These are phyloP conservation scores for Lycaon pictus DNA, from an alignment of 2,113 vertebrate species.

Conservation along the genomic window DNA sequence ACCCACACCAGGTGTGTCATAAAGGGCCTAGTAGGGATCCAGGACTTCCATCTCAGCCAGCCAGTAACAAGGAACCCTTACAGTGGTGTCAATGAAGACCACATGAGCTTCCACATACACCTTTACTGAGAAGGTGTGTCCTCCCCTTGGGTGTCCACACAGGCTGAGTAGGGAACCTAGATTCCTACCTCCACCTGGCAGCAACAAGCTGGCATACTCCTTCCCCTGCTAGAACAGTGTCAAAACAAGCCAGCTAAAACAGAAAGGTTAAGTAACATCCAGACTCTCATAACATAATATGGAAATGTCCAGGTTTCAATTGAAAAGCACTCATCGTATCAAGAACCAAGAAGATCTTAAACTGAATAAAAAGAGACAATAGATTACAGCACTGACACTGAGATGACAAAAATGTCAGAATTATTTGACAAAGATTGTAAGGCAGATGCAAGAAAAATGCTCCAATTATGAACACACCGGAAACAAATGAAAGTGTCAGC, in stretches of 20 bases:
- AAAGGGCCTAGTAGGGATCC: background rate
- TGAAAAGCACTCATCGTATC: background rate
- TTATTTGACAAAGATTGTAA: background rate
- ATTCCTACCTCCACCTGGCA: background rate
- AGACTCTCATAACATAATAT: background rate
- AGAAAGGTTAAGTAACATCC: background rate
- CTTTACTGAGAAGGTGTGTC: rapidly evolving
- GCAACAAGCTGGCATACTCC: background rate
- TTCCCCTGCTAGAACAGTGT: background rate
- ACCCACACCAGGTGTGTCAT: background rate
- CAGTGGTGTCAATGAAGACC: background rate
- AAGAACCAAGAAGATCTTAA: background rate
- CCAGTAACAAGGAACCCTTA: background rate
- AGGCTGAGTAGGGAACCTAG: no score
- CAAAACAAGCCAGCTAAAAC: background rate
- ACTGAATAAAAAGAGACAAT: background rate
- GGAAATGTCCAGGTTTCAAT: background rate
- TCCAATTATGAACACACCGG: background rate
- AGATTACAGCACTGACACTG: background rate
- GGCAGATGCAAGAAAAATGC: background rate
- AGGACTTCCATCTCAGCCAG: background rate
- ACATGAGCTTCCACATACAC: background rate
- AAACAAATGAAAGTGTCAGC: background rate
- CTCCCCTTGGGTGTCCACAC: background rate
- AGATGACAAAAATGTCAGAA: background rate